Evolutionary conservation across 2,888 invertebrate species (phyloP).

Genomic region (Calameuta pallipes): DNA sequence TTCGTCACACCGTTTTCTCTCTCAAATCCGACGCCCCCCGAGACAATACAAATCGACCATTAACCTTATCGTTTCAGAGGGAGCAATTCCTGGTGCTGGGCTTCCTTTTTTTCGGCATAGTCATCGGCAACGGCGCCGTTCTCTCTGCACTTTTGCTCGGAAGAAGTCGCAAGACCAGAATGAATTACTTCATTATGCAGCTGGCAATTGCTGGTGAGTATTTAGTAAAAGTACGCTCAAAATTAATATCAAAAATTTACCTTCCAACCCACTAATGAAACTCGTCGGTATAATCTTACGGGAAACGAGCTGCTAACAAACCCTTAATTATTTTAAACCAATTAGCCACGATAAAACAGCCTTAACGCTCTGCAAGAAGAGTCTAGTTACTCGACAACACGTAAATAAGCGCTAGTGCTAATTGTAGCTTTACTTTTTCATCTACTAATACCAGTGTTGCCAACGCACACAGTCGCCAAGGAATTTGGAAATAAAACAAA

Average conservation of each 20-base stretch:
- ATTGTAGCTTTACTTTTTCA: neutral
- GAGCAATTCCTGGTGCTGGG: constrained; percentile 74
- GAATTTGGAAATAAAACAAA: too few relatives aligned
- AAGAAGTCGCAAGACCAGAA: constrained; percentile 74
- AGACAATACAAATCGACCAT: neutral
- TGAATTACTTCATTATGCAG: constrained; percentile 79
- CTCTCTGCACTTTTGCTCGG: constrained; percentile 72
- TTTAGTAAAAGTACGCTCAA: neutral
- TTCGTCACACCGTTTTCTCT: neutral
- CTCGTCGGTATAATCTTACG: neutral
- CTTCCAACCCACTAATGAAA: neutral
- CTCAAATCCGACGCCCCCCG: neutral
- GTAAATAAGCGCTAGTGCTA: neutral
- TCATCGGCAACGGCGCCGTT: constrained; percentile 75
- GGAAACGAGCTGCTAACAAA: neutral
- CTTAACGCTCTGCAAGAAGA: neutral
- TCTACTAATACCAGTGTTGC: too few relatives aligned
- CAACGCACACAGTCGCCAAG: too few relatives aligned
- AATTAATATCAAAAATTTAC: neutral
- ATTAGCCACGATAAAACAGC: neutral
- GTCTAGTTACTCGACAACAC: neutral
- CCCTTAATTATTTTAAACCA: neutral
- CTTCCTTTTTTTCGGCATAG: constrained; percentile 73
- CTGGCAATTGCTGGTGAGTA: constrained; percentile 75
- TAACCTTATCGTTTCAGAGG: constrained; percentile 68